phyloP scores from a whole-genome alignment of 2,113 vertebrate genomes.

The Nerophis lumbriciformis region DNA sequence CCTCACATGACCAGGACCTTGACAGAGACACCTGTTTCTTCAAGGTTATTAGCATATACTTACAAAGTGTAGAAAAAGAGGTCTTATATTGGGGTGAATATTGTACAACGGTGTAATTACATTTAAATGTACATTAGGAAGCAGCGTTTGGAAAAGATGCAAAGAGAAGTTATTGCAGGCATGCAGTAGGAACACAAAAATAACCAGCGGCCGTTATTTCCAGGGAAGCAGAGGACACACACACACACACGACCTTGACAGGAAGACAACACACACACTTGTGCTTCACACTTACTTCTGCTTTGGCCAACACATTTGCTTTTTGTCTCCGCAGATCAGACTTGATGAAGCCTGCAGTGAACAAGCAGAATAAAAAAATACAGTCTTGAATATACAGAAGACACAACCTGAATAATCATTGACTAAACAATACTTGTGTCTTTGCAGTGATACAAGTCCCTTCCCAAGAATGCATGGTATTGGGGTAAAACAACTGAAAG shows the following conservation, averaged over 20 bases:
- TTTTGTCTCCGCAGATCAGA: conserved; percentile 83
- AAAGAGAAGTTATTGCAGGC: not conserved
- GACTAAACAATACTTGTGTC: no score
- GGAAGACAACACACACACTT: not conserved
- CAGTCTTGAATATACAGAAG: no score
- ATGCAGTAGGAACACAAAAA: conserved; percentile 2
- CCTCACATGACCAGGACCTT: no score
- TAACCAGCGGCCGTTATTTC: conserved; percentile 3
- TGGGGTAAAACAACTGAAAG: not conserved
- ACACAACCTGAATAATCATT: no score
- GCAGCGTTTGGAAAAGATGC: no score
- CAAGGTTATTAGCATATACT: no score
- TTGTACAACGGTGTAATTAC: no score
- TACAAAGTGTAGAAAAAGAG: no score
- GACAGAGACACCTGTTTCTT: no score
- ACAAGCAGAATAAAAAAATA: not conserved
- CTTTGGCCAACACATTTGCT: conserved; percentile 71
- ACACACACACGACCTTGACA: not conserved
- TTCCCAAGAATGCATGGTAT: not conserved
- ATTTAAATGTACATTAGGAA: no score
- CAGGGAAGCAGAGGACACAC: not conserved
- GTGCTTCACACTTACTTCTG: conserved; percentile 76
- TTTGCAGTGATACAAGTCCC: no score
- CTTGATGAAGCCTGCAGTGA: conserved; percentile 64
- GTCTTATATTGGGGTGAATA: no score